Evolutionary conservation across 2,888 invertebrate genomes (phyloP).

Genomic region (Galerucella pusilla): DNA sequence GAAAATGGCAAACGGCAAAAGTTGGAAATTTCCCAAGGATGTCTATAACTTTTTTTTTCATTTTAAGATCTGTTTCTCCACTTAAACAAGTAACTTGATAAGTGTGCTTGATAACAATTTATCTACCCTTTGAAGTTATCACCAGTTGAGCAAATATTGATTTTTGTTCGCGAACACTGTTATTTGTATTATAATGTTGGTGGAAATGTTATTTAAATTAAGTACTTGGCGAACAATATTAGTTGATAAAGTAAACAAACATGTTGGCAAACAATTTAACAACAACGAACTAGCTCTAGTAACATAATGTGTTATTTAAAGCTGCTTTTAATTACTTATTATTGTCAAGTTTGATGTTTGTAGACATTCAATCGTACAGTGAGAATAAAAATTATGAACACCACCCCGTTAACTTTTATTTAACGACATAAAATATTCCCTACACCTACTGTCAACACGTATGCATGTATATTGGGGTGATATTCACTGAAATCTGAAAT

Average conservation of each 20-base stretch:
- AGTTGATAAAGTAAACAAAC: background rate
- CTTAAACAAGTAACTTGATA: background rate
- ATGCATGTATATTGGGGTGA: too few species aligned
- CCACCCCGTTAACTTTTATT: too few species aligned
- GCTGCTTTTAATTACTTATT: background rate
- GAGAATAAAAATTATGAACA: too few species aligned
- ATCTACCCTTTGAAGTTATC: background rate
- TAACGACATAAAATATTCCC: too few species aligned
- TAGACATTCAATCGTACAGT: too few species aligned
- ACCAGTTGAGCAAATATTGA: background rate
- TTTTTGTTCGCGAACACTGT: background rate
- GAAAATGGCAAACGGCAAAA: too few species aligned
- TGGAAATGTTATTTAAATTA: background rate
- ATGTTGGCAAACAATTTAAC: background rate
- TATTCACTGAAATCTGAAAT: too few species aligned
- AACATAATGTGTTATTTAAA: background rate
- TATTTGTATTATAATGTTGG: background rate
- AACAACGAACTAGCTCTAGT: background rate
- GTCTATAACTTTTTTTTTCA: background rate
- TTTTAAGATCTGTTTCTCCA: background rate
- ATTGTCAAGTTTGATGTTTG: background rate
- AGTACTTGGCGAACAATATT: background rate
- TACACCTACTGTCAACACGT: too few species aligned
- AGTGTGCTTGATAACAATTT: background rate
- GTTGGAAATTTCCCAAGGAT: background rate